Base-by-base conservation (phyloP, 2,113 vertebrate genomes). In the Corythornis vintsioides region DNA sequence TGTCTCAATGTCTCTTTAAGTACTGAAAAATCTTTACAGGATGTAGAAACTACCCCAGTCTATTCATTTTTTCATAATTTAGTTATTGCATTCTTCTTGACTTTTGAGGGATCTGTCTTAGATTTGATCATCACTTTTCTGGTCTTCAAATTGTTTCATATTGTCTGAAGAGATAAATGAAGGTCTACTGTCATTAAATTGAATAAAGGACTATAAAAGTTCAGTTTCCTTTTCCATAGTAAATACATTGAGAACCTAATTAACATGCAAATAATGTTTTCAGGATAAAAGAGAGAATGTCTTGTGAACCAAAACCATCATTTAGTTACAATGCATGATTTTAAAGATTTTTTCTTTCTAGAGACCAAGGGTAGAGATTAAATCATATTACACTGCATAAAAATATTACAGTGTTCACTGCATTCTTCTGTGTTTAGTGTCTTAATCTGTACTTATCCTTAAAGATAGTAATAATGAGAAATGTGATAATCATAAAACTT, bases 391-490 rank as follows among this genome's bases (percentile, higher is more conserved):
- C 87, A 91, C 29, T 77, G 33, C 67, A 87, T 76, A 61, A 61
- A 92, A 89, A 82, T 79, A 7, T 70, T 87, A 56, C 24, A 48
- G 17, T 47, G 26, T 76, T 93, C 73, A 69, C 31, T 79, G 9
- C 47, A 82, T 92, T 90, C 71, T 94, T 59, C 55, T 77, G 13
- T 79, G 33, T 87, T 89, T 71, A 59, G 57, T 75, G 13, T 67
- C 75, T 92, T 92, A 93, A 93, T 87, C 91, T 91, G 31, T 59
- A 56, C 56, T 90, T 92, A 87, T 72, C 64, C 56, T 94, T 93
- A 77, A 79, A 94, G 63, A 91, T 9, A 82, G 17, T 31, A 91
- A 89, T 94, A 93, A 93, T 70, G 75, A 93, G 87, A 92, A 89
- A 87, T 91, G 67, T 89, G 79, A 92, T 84, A 92, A 91, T 85